Evolutionary conservation across 2,113 vertebrate species (phyloP).

Genomic region (Macroglossus sobrinus): DNA sequence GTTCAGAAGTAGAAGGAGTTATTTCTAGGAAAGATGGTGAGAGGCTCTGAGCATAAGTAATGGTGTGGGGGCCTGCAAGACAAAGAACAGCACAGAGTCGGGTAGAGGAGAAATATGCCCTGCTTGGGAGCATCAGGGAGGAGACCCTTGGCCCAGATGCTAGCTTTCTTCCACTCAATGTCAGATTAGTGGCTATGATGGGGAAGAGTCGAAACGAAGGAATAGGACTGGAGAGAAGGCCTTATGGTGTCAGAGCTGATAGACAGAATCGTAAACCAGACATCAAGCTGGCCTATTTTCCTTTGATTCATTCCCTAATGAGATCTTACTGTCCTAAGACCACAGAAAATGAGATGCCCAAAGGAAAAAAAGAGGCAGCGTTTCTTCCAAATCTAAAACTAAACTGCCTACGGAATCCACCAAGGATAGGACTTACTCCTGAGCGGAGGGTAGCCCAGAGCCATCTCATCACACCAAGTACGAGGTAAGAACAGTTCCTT

Average conservation of each 20-base stretch:
- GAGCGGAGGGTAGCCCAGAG: not conserved
- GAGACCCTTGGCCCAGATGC: fast-evolving
- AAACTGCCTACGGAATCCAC: not conserved
- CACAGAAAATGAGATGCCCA: not conserved
- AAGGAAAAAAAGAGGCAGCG: not conserved
- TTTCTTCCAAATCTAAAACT: not conserved
- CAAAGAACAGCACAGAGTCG: no score
- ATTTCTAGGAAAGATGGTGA: not conserved
- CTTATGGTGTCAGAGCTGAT: not conserved
- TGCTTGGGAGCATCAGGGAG: no score
- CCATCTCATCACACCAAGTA: not conserved
- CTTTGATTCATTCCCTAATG: not conserved
- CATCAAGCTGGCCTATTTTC: not conserved
- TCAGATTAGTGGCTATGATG: not conserved
- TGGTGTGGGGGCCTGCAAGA: not conserved
- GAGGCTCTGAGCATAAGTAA: not conserved
- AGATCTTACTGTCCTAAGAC: not conserved
- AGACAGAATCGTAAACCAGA: no score
- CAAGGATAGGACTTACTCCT: no score
- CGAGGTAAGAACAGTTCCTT: not conserved
- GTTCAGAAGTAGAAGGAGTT: not conserved
- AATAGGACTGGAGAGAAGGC: not conserved
- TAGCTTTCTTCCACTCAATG: fast-evolving
- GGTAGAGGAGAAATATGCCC: not conserved
- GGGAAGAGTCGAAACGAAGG: not conserved